Percentiles rank a stretch among this genome's conserved stretches.
phyloP scores from a whole-genome alignment of 2,888 invertebrate species.

The Macrophya annulata region DNA sequence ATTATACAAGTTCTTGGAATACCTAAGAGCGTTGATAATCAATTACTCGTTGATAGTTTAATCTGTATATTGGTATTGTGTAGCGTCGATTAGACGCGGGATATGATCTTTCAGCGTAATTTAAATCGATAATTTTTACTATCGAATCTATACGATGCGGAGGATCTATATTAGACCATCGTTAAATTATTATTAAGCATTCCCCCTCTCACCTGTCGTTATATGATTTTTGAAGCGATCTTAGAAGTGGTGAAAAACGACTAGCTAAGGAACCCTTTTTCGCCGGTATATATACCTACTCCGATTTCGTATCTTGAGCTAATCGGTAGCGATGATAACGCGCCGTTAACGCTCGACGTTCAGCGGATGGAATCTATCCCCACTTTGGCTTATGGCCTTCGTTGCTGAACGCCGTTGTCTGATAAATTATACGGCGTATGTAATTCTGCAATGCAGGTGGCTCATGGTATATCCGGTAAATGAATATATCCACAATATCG shows the following conservation, averaged over 20 bases:
- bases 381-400: constrained; percentile 36
- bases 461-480: neutral
- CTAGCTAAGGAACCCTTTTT: constrained; percentile 29
- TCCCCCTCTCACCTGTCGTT: constrained; percentile 33
- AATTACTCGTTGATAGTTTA: neutral
- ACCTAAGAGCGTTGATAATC: neutral
- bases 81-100: neutral
- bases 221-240: neutral
- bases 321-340: constrained; percentile 51
- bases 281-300: constrained; percentile 53
- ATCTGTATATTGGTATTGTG: neutral
- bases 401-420: constrained; percentile 46
- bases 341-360: constrained; percentile 53
- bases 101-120: neutral
- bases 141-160: too few relatives aligned
- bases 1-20: neutral
- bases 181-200: neutral
- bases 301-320: constrained; percentile 46
- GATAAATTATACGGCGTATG: constrained; percentile 33
- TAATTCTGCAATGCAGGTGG: neutral
- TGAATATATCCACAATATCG: neutral
- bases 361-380: constrained; percentile 37
- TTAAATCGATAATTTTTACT: neutral
- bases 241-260: constrained; percentile 18
- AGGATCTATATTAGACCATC: neutral